Evolutionary conservation across 2,113 vertebrate genomes (phyloP).

Genomic region (Pachyramphus minor): DNA sequence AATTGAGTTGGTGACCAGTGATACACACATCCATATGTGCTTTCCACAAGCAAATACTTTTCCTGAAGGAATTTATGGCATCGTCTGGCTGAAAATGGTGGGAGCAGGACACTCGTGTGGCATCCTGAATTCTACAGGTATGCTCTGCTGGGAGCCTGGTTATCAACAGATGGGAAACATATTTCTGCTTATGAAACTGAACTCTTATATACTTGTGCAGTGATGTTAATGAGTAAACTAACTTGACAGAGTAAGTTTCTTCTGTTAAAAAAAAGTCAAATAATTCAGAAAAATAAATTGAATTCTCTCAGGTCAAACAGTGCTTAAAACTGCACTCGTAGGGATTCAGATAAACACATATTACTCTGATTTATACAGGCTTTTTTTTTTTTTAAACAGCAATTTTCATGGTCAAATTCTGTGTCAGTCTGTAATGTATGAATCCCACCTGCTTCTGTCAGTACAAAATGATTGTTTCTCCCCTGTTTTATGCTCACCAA

Average conservation of each 20-base stretch:
- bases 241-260: not conserved
- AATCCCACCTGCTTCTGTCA: not conserved
- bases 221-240: not conserved
- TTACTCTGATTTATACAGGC: not conserved
- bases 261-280: not conserved
- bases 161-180: not conserved
- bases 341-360: not conserved
- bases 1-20: accelerated
- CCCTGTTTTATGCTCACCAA: not conserved
- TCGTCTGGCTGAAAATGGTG: accelerated
- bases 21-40: not conserved
- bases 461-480: not conserved
- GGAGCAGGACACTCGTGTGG: not conserved
- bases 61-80: not conserved
- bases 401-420: not conserved
- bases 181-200: not conserved
- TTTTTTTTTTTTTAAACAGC: too few relatives aligned
- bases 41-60: not conserved
- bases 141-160: not conserved
- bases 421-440: not conserved
- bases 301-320: not conserved
- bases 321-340: not conserved
- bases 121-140: not conserved
- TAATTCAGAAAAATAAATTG: not conserved
- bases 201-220: not conserved